A percentile compares a stretch with the other conserved stretches of the same genome.
phyloP scores from a whole-genome alignment of 1,140 invertebrate species.

The Eumeta japonica region DNA sequence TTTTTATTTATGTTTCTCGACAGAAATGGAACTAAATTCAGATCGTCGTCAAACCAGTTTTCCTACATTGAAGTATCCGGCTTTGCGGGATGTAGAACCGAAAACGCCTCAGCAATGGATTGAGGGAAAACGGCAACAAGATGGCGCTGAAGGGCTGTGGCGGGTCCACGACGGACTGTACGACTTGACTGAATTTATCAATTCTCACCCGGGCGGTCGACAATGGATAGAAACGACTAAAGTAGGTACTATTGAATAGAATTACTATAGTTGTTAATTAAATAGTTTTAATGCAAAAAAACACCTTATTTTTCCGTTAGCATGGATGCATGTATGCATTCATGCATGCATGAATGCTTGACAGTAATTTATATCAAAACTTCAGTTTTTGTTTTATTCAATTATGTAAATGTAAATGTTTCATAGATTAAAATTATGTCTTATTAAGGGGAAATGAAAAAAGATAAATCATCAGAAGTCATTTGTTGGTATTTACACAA shows the following conservation, averaged over 20 bases:
- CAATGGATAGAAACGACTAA: constrained; percentile 72
- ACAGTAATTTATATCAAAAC: background rate
- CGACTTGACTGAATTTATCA: constrained; percentile 68
- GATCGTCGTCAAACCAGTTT: constrained; percentile 33
- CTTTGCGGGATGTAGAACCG: constrained; percentile 31
- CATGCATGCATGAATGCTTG: background rate
- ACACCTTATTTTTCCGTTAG: no score
- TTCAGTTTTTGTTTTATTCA: no score
- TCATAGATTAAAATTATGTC: no score
- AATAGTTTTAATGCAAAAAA: constrained; percentile 1
- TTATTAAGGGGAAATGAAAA: no score
- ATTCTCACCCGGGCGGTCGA: constrained; percentile 72
- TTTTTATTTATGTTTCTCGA: no score
- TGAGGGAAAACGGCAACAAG: constrained; percentile 63
- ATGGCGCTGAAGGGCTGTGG: constrained; percentile 77
- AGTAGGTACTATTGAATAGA: constrained; percentile 29
- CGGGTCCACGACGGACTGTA: constrained; percentile 75
- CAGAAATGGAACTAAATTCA: constrained; percentile 31
- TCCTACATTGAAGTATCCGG: constrained; percentile 36
- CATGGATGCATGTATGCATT: background rate
- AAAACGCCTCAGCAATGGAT: constrained; percentile 59
- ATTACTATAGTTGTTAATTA: background rate
- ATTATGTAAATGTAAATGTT: no score
- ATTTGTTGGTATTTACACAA: no score
- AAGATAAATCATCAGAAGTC: no score